phyloP scores from a whole-genome alignment of 2,888 invertebrate genomes.

The Diarsia mendica region DNA sequence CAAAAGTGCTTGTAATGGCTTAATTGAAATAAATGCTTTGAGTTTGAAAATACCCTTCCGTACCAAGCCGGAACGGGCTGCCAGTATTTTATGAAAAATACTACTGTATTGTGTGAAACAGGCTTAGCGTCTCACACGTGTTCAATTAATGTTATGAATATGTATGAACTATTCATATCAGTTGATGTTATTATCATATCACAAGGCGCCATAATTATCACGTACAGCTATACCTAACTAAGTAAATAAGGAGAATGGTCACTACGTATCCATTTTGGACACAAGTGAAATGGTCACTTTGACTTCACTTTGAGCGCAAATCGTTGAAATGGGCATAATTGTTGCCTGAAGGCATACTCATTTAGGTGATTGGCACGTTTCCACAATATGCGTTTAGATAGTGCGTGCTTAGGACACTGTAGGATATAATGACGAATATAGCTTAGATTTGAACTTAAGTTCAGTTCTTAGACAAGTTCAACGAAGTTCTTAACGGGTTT shows the following conservation, averaged over 20 bases:
- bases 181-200: conserved; percentile 1
- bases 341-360: background rate
- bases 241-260: conserved; percentile 8
- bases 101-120: background rate
- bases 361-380: conserved; percentile 5
- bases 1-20: too few relatives aligned
- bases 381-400: background rate
- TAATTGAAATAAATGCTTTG: too few relatives aligned
- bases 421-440: background rate
- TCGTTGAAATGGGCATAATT: background rate
- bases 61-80: too few relatives aligned
- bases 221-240: background rate
- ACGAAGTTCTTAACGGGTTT: background rate
- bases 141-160: conserved; percentile 25
- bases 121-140: background rate
- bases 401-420: background rate
- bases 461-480: background rate
- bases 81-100: background rate
- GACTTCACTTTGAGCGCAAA: background rate
- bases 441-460: background rate
- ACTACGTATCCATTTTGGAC: background rate
- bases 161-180: conserved; percentile 18
- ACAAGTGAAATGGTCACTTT: background rate
- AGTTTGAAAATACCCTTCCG: too few relatives aligned
- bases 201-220: background rate